Base-by-base conservation (phyloP, 2,797 vertebrate genomes). In the Gadopsis bispinosus region DNA sequence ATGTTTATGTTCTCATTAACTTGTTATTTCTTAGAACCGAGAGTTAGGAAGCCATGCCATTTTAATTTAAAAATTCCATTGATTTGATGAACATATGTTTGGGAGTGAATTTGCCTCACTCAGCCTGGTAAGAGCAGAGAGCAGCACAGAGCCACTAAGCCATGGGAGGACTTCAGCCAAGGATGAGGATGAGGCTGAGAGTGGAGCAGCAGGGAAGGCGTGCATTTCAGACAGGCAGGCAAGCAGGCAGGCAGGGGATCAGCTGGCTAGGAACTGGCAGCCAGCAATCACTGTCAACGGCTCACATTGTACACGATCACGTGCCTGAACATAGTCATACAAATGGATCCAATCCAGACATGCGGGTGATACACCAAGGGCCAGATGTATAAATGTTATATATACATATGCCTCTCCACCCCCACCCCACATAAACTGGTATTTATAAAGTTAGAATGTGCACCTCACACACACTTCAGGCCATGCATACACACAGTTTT, bases 121-220 rank as follows among this genome's bases (percentile, higher is more conserved):
- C 64, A 31, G 47, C 29, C 58, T 7, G 37, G 45, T 73, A 10
- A 69, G 50, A 75, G 37, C 65, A 26, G 58, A 76, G 39, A 61
- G 31, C 0, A 62, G 66, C 53, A 65, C 35, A 53, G 41, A 75
- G 62, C 33, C 70, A 69, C 73, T 59, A 61, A 72, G 70, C 29
- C 73, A 61, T 53, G 63, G 80, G 76, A 80, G 50, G 59, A 84
- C 65, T 71, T 77, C 72, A 70, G 82, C 68, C 80, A 69, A 68
- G 61, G 64, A 53, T 19, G 54, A 73, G 71, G 73, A 82, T 78
- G 72, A 80, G 43, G 45, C 50, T 17, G 56, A 73, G 73, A 58
- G 22, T 19, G 56, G 62, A 72, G 79, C 45, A 72, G 79, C 45
- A 63, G 75, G 71, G 54, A 31, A 48, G 61, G 29, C 66, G 63